Evolutionary conservation across 2,888 invertebrate genomes (phyloP).

Genomic region (Conus canariensis): DNA sequence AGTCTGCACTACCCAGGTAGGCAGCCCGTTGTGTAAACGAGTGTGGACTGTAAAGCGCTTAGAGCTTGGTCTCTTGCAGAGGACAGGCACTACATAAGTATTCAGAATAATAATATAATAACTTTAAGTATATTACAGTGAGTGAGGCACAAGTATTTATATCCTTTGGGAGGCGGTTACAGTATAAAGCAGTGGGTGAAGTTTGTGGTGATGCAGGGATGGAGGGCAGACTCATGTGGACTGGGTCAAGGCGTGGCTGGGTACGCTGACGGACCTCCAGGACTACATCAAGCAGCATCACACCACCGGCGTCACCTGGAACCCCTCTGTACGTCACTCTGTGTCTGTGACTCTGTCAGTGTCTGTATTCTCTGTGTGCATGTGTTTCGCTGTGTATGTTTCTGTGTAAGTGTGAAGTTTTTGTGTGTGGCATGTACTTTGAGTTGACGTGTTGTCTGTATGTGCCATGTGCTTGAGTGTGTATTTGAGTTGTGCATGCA

Average conservation of each 20-base stretch:
- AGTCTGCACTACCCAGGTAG: no score
- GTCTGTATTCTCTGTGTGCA: neutral
- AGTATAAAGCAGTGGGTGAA: no score
- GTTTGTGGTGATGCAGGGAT: slow-evolving; percentile 80
- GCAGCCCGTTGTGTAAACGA: no score
- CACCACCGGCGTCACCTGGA: slow-evolving; percentile 98
- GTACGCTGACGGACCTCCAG: slow-evolving; percentile 91
- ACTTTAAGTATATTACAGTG: no score
- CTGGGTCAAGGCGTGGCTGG: slow-evolving; percentile 96
- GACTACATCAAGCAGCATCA: slow-evolving; percentile 95
- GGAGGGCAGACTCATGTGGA: slow-evolving; percentile 89
- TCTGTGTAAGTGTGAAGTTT: no score
- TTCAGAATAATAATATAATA: no score
- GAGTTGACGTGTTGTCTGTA: neutral
- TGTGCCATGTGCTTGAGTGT: neutral
- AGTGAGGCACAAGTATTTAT: no score
- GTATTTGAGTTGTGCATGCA: neutral
- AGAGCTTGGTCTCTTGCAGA: no score
- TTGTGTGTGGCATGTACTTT: no score
- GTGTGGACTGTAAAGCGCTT: no score
- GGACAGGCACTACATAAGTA: no score
- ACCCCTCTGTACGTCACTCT: slow-evolving; percentile 74
- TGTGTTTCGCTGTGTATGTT: neutral
- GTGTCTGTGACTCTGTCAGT: slow-evolving; percentile 6
- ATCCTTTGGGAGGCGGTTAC: no score